Conservation (phyloP, 2,797 vertebrate genomes). For the Scolopax bukidnonensis region DNA sequence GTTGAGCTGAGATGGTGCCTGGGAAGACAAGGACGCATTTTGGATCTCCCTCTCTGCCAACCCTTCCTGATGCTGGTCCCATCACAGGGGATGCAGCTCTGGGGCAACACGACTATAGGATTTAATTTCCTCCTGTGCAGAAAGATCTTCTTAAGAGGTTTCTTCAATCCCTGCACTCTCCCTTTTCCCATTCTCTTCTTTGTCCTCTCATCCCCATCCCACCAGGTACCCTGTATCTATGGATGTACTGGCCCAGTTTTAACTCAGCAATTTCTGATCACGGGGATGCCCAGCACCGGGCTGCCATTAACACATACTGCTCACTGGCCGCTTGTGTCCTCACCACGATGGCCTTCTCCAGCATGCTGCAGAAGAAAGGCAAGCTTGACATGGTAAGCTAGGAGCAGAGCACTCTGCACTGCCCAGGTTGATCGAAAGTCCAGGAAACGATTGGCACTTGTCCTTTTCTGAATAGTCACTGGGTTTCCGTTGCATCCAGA, state of each 20-base stretch:
- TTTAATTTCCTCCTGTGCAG: background rate
- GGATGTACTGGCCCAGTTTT: conserved; percentile 99
- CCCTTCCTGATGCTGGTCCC: background rate
- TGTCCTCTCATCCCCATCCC: background rate
- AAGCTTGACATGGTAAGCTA: conserved; percentile 93
- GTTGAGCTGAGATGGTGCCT: background rate
- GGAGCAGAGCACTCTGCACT: background rate
- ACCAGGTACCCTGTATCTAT: conserved; percentile 94
- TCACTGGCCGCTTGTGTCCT: conserved; percentile 88
- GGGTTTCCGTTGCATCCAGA: background rate
- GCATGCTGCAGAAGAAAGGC: conserved; percentile 86
- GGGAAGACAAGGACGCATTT: background rate
- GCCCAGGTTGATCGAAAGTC: background rate
- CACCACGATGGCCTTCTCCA: conserved; percentile 89
- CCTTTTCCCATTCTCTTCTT: background rate
- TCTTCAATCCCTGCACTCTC: background rate
- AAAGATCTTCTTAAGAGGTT: background rate
- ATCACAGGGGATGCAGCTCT: rapidly evolving
- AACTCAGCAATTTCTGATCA: conserved; percentile 90
- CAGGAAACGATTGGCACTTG: rapidly evolving
- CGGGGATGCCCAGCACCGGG: conserved; percentile 91
- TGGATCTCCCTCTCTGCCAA: background rate
- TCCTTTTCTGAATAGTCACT: background rate
- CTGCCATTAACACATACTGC: conserved; percentile 93
- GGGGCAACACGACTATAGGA: background rate